phyloP scores from a whole-genome alignment of 2,797 vertebrate genomes.

The Sebastes hubbsi region DNA sequence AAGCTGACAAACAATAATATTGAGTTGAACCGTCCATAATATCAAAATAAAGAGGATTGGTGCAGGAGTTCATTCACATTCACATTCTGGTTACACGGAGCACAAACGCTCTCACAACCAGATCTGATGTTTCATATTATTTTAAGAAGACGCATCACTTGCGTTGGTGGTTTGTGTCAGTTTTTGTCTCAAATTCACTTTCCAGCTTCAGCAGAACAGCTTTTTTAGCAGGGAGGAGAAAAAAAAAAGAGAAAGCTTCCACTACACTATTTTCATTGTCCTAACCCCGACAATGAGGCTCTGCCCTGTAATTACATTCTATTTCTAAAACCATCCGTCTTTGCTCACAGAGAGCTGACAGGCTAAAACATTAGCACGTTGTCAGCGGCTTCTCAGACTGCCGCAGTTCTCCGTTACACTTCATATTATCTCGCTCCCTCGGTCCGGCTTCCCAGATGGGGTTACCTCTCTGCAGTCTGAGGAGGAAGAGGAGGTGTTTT shows the following conservation, averaged over 20 bases:
- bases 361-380: conserved; percentile 75
- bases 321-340: conserved; percentile 75
- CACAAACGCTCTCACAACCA: background rate
- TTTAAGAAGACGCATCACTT: background rate
- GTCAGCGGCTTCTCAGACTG: conserved; percentile 66
- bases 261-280: conserved; percentile 57
- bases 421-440: conserved; percentile 54
- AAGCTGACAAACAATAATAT: background rate
- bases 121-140: background rate
- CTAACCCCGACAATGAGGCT: conserved; percentile 59
- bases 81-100: background rate
- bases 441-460: conserved; percentile 50
- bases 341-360: conserved; percentile 65
- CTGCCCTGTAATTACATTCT: conserved; percentile 72
- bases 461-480: conserved; percentile 57
- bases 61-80: background rate
- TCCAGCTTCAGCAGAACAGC: background rate
- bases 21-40: background rate
- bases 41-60: background rate
- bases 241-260: conserved; percentile 12
- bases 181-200: conserved; percentile 20
- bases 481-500: conserved; percentile 58
- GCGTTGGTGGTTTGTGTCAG: background rate
- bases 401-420: conserved; percentile 61
- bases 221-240: conserved; percentile 2